A percentile compares a stretch with the other conserved stretches of the same genome.
Conservation (phyloP, 2,113 vertebrate genomes). For the Gallinago paraguaiae region DNA sequence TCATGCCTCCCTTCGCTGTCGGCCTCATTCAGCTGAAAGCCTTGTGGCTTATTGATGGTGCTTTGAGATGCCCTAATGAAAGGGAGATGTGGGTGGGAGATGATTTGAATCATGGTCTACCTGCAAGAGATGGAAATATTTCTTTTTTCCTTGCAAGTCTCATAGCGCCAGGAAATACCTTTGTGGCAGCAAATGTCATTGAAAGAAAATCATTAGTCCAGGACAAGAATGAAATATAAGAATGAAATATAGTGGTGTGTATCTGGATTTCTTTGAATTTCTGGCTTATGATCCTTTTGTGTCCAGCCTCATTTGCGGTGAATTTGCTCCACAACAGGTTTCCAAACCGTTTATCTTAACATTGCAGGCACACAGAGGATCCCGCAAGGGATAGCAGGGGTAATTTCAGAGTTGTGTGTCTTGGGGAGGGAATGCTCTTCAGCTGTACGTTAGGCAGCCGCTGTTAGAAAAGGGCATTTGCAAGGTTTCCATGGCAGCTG, state of each 20-base stretch:
- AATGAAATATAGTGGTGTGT: background rate
- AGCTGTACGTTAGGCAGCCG: background rate
- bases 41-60: background rate
- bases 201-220: background rate
- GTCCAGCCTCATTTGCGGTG: background rate
- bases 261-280: slow-evolving; percentile 20
- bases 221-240: background rate
- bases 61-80: background rate
- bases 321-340: background rate
- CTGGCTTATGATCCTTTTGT: background rate
- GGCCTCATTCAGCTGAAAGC: background rate
- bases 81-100: background rate
- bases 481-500: slow-evolving; percentile 74
- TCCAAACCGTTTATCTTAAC: background rate
- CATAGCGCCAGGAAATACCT: background rate
- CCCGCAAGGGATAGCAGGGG: background rate
- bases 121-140: background rate
- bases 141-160: background rate
- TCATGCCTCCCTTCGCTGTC: fast-evolving
- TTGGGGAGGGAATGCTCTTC: background rate
- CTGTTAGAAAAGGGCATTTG: slow-evolving; percentile 54
- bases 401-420: slow-evolving; percentile 8
- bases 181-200: background rate
- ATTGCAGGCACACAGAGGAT: background rate
- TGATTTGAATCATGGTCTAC: background rate